These are phyloP conservation scores for Trogon melanurus DNA, from an alignment of 2,113 vertebrate genomes.

Conservation along the genomic window DNA sequence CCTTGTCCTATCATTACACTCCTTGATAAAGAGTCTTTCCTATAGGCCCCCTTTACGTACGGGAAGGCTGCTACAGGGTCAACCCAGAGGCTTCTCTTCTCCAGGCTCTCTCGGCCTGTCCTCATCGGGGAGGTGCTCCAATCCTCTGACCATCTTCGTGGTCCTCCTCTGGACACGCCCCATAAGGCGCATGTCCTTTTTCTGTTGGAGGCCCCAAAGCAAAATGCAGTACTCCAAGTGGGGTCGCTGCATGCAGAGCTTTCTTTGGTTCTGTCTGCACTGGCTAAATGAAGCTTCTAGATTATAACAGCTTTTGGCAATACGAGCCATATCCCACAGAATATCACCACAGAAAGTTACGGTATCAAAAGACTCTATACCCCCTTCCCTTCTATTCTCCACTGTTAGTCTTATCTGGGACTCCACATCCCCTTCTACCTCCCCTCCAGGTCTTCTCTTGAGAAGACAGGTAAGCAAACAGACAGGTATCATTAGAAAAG, in stretches of 20 bases:
- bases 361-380: not conserved
- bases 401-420: not conserved
- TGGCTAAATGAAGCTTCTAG: not conserved
- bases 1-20: too few relatives aligned
- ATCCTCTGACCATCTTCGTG: too few relatives aligned
- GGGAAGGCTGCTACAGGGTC: too few relatives aligned
- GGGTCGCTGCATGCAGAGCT: not conserved
- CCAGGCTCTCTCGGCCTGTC: too few relatives aligned
- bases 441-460: not conserved
- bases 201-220: too few relatives aligned
- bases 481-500: not conserved
- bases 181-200: too few relatives aligned
- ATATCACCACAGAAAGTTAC: not conserved
- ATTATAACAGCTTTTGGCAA: not conserved
- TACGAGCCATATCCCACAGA: not conserved
- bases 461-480: not conserved
- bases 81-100: too few relatives aligned
- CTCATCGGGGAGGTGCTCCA: too few relatives aligned
- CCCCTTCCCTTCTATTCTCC: not conserved
- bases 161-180: too few relatives aligned
- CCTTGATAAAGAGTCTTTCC: too few relatives aligned
- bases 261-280: not conserved
- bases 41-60: too few relatives aligned
- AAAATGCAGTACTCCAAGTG: too few relatives aligned
- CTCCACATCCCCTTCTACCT: not conserved